Evolutionary conservation across 37 sponge, comb jelly and placozoan genomes (phyloP), one percentile per base, ranked within the genome.

Genomic region (Mnemiopsis leidyi): DNA sequence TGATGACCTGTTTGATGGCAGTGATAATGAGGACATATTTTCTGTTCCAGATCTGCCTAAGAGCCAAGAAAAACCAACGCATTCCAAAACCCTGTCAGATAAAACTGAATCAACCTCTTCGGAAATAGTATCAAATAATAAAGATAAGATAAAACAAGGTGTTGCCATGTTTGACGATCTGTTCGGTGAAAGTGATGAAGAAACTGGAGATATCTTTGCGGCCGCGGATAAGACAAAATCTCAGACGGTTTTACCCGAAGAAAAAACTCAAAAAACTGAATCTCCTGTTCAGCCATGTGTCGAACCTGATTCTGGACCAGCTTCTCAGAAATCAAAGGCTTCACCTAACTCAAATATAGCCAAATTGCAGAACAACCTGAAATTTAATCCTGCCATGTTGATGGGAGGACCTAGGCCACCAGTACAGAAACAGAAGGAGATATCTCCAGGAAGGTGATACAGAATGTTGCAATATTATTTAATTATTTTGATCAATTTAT

Each of bases 301-400:
- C 7, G 36, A 31, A 32, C 36, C 36, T 33, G 79, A 26, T 18
- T 77, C 79, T 20, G 26, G 32, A 1, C 79, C 79, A 7, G 5
- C 35, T 1, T 9, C 26, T 32, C 32, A 16, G 18, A 71, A 71
- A 71, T 21, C 32, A 32, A 13, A 13, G 20, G 79, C 35, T 26
- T 28, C 36, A 3, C 79, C 79, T 1, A 77, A 77, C 79, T 77
- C 79, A 13, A 77, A 77, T 13, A 32, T 77, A 0, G 79, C 79
- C 26, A 77, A 77, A 32, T 36, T 77, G 1, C 32, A 32, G 18
- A 77, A 32, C 36, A 32, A 9, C 20, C 79, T 77, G 2, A 77
- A 77, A 5, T 77, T 77, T 32, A 77, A 77, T 32, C 79, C 79
- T 31, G 79, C 79, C 0, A 77, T 77, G 79, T 32, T 77, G 36